Evolutionary conservation across 2,797 vertebrate species (phyloP).

Genomic region (Vultur gryphus): DNA sequence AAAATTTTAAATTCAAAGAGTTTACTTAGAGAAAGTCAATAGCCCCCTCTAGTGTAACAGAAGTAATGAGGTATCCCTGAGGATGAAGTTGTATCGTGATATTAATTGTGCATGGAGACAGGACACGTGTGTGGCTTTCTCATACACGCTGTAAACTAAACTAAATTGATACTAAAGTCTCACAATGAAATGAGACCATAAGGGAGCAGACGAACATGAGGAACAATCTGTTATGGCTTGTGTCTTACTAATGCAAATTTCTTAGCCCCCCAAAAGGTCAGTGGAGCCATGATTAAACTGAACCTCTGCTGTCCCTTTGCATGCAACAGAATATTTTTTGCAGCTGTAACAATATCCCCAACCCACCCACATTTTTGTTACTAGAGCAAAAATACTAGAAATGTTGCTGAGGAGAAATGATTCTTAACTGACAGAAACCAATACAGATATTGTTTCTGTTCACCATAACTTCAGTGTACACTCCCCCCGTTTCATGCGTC

Average conservation of each 20-base stretch:
- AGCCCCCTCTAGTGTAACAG: not conserved
- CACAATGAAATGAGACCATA: not conserved
- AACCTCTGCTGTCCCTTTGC: not conserved
- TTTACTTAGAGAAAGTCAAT: not conserved
- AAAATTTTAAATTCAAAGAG: not conserved
- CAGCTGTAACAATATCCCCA: not conserved
- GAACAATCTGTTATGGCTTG: not conserved
- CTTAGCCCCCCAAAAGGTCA: not conserved
- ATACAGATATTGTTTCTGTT: not conserved
- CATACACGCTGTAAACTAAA: not conserved
- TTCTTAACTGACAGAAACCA: not conserved
- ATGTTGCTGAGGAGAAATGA: not conserved
- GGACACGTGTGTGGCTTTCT: not conserved
- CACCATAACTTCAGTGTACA: not conserved
- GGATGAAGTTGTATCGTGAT: not conserved
- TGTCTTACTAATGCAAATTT: not conserved
- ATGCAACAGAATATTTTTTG: not conserved
- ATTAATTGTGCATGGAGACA: not conserved
- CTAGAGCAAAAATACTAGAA: not conserved
- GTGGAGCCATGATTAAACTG: not conserved
- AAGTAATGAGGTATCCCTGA: not conserved
- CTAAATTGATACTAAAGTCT: not conserved
- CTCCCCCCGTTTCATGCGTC: not conserved
- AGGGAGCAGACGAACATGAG: not conserved
- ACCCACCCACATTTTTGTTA: not conserved